These are phyloP conservation scores for Pollenia angustigena DNA, from an alignment of 2,888 invertebrate genomes.

Conservation along the genomic window DNA sequence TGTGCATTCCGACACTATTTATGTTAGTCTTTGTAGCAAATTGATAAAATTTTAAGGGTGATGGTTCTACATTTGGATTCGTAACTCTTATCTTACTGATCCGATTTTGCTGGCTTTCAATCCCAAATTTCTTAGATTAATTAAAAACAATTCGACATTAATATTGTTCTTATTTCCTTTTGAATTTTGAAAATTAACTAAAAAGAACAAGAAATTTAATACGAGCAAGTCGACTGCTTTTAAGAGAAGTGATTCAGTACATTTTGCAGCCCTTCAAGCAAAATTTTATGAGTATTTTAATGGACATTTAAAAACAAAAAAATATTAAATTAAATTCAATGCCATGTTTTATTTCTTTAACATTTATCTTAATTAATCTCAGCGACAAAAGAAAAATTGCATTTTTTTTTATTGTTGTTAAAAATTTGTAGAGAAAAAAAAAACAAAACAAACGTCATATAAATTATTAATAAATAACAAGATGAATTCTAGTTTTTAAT, in stretches of 20 bases:
- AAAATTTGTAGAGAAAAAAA: background rate
- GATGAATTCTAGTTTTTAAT: background rate
- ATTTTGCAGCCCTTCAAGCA: background rate
- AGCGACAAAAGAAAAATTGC: slow-evolving; percentile 15
- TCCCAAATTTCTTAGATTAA: too few relatives aligned
- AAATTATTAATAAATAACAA: background rate
- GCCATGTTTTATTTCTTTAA: background rate
- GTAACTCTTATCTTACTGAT: too few relatives aligned
- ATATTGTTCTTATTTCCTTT: too few relatives aligned
- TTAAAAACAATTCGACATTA: too few relatives aligned
- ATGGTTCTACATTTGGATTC: too few relatives aligned
- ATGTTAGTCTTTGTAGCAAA: too few relatives aligned
- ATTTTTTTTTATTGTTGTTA: background rate
- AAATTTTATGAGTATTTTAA: slow-evolving; percentile 13
- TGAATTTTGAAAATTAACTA: too few relatives aligned
- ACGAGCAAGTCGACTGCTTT: too few relatives aligned
- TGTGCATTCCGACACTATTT: too few relatives aligned
- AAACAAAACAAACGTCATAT: background rate
- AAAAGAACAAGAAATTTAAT: too few relatives aligned
- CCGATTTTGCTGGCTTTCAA: too few relatives aligned
- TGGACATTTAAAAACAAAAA: background rate
- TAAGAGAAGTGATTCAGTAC: background rate
- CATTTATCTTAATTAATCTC: slow-evolving; percentile 17
- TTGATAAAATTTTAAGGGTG: too few relatives aligned
- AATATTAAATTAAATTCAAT: background rate